These are phyloP conservation scores for Nomada hirtipes DNA, from an alignment of 2,888 invertebrate genomes.

Conservation along the genomic window DNA sequence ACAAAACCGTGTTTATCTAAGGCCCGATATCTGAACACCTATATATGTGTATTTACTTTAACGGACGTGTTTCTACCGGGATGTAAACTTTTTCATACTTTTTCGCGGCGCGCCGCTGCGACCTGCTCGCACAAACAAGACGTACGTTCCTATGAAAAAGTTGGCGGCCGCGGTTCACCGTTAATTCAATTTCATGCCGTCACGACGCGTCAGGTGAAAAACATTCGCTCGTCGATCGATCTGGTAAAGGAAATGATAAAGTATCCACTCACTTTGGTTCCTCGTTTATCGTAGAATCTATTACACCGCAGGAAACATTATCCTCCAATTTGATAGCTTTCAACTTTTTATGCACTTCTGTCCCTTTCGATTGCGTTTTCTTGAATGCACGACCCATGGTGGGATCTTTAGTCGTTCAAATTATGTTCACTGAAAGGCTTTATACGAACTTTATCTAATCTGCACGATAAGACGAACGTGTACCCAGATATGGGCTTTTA, in stretches of 20 bases:
- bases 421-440: not conserved
- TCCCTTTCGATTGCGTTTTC: too few species aligned
- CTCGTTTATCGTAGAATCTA: conserved; percentile 63
- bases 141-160: conserved; percentile 7
- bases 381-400: not conserved
- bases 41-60: not conserved
- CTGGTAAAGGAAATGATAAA: conserved; percentile 39
- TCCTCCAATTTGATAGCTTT: too few species aligned
- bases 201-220: not conserved
- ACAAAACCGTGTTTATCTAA: conserved; percentile 7
- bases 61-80: not conserved
- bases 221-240: conserved; percentile 20
- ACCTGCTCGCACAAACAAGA: not conserved
- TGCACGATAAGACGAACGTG: too few species aligned
- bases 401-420: not conserved
- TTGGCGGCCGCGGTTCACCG: not conserved
- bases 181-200: conserved; percentile 12
- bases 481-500: too few species aligned
- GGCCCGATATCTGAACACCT: not conserved
- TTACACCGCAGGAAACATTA: too few species aligned
- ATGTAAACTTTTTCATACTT: not conserved
- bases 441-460: not conserved
- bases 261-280: conserved; percentile 67
- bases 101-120: not conserved
- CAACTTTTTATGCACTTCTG: too few species aligned